Percentiles rank a stretch among this genome's conserved stretches.
Evolutionary conservation across 2,888 invertebrate genomes (phyloP).

Genomic region (Zygogramma bicolorata): DNA sequence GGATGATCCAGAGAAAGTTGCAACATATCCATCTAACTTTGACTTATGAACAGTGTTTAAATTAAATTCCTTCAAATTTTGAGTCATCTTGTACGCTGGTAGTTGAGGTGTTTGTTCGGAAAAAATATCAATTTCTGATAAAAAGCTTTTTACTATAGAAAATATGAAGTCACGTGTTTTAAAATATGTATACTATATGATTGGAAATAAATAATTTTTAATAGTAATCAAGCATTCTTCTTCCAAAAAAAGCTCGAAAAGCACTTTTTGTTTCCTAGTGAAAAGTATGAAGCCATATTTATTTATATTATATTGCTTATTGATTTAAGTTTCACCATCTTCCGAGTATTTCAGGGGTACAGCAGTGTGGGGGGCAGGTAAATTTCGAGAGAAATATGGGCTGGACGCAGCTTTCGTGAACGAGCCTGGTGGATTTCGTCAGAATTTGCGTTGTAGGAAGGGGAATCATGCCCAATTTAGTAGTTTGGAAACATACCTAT

Average conservation of each 20-base stretch:
- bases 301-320: too few species aligned
- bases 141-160: conserved; percentile 35
- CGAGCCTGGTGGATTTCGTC: too few species aligned
- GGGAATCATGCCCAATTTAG: too few species aligned
- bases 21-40: neutral
- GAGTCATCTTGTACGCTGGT: conserved; percentile 3
- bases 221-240: neutral
- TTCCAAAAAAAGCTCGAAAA: neutral
- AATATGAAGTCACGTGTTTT: conserved; percentile 19
- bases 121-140: conserved; percentile 21
- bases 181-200: conserved; percentile 35
- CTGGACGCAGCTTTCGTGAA: too few species aligned
- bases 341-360: too few species aligned
- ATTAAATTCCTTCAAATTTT: neutral
- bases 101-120: neutral
- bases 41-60: neutral
- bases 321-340: too few species aligned
- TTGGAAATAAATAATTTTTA: conserved; percentile 37
- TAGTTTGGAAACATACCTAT: too few species aligned
- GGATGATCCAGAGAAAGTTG: conserved; percentile 15
- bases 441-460: too few species aligned
- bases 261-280: neutral
- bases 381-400: too few species aligned
- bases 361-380: too few species aligned
- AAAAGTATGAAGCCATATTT: neutral